Evolutionary conservation across 92 coral and sea anemone species (phyloP).

Genomic region (Galaxea fascicularis): DNA sequence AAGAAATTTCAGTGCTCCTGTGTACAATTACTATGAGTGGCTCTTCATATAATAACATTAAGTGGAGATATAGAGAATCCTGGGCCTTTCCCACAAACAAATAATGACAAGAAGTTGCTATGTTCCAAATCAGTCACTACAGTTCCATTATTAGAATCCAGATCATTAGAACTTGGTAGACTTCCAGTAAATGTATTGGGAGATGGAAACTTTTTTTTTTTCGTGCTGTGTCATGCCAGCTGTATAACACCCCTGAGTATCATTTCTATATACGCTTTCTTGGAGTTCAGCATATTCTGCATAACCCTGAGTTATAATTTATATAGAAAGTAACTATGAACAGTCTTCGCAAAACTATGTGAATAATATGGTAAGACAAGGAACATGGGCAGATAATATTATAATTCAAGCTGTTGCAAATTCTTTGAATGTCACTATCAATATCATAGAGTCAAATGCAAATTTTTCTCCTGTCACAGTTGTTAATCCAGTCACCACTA

Average conservation of each 20-base stretch:
- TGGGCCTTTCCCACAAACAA: constrained; percentile 19
- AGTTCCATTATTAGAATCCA: not conserved
- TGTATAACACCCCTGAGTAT: not conserved
- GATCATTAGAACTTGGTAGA: not conserved
- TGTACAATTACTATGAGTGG: not conserved
- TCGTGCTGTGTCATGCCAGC: not conserved
- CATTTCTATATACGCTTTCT: not conserved
- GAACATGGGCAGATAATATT: not conserved
- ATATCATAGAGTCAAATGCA: not conserved
- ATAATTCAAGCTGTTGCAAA: constrained; percentile 2
- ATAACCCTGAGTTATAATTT: constrained; percentile 6
- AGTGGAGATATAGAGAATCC: not conserved
- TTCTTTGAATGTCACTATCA: not conserved
- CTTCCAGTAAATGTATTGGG: not conserved
- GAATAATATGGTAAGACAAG: not conserved
- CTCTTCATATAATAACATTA: not conserved
- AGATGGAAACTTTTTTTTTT: not conserved
- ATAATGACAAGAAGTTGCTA: not conserved
- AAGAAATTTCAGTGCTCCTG: not conserved
- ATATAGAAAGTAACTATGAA: constrained; percentile 2
- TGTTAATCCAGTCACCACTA: not conserved
- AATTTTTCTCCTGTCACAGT: not conserved
- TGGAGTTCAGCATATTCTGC: not conserved
- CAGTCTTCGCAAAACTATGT: not conserved
- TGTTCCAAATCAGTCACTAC: not conserved